Evolutionary conservation across 2,113 vertebrate genomes (phyloP), one percentile per base, ranked within the genome.

Genomic region (Ellobius talpinus): DNA sequence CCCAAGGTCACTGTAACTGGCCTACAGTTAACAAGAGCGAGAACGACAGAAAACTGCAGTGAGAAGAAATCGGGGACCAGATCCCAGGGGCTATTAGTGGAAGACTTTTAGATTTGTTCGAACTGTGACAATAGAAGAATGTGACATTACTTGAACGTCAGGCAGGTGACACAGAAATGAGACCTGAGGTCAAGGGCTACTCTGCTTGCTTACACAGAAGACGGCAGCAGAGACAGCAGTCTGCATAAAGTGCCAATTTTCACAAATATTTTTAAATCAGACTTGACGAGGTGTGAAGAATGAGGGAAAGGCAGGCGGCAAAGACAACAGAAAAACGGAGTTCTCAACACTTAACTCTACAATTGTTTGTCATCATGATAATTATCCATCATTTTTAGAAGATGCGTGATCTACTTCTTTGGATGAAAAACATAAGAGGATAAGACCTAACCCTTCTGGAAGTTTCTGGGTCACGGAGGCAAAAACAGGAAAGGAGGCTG

Each of bases 341-440:
- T 26, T 66, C 89, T 87, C 45, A 33, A 86, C 92, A 92, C 76
- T 52, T 55, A 78, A 89, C 94, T 50, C 72, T 84, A 84, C 92
- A 77, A 63, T 39, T 74, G 36, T 68, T 58, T 93, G 63, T 47
- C 76, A 92, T 63, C 79, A 61, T 61, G 47, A 82, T 72, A 21
- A 85, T 7, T 23, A 68, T 4, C 86, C 39, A 63, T 52, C 42
- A 52, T 58, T 70, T 58, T 82, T 52, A 87, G 14, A 95, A 89
- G 68, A 95, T 55, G n/a, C 2, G 65, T 24, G 36, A 87, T 7
- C 66, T 91, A 94, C 73, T 73, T 84, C 72, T n/a, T 86, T 73
- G 21, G 4, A 89, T 45, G 14, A 85, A 65, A 84, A 10, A 29
- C 7, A 17, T 24, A 61, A 16, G 42, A 29, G n/a, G 1, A 19